Evolutionary conservation across 2,113 vertebrate genomes (phyloP).

Genomic region (Lagopus leucura): DNA sequence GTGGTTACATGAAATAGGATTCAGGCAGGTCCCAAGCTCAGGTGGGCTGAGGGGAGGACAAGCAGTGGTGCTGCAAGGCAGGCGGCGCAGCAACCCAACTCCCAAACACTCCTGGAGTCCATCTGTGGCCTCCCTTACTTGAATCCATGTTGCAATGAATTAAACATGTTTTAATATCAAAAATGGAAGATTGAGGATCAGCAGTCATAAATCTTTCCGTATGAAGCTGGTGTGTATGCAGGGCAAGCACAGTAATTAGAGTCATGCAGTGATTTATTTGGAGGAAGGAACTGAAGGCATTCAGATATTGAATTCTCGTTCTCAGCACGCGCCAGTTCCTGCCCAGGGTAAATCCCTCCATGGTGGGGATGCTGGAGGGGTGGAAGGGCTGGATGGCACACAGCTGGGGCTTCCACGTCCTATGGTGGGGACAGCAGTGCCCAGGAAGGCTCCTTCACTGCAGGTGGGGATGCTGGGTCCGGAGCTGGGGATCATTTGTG

Average conservation of each 20-base stretch:
- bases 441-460: neutral
- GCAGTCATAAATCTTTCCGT: slow-evolving; percentile 51
- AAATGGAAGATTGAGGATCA: slow-evolving; percentile 44
- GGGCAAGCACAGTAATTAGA: slow-evolving; percentile 60
- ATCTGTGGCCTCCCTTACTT: slow-evolving; percentile 44
- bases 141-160: slow-evolving; percentile 65
- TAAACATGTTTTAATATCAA: slow-evolving; percentile 70
- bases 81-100: neutral
- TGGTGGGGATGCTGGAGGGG: accelerated
- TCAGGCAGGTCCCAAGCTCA: neutral
- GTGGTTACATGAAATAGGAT: neutral
- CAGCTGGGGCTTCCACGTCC: neutral
- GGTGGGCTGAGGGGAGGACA: no score
- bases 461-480: accelerated
- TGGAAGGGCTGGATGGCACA: neutral
- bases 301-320: neutral
- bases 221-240: slow-evolving; percentile 52
- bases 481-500: accelerated
- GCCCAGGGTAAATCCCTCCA: neutral
- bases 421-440: neutral
- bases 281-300: neutral
- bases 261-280: slow-evolving; percentile 35
- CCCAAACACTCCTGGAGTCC: neutral
- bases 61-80: neutral
- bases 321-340: neutral